Evolutionary conservation across 2,797 vertebrate species (phyloP).

Genomic region (Clamator glandarius): DNA sequence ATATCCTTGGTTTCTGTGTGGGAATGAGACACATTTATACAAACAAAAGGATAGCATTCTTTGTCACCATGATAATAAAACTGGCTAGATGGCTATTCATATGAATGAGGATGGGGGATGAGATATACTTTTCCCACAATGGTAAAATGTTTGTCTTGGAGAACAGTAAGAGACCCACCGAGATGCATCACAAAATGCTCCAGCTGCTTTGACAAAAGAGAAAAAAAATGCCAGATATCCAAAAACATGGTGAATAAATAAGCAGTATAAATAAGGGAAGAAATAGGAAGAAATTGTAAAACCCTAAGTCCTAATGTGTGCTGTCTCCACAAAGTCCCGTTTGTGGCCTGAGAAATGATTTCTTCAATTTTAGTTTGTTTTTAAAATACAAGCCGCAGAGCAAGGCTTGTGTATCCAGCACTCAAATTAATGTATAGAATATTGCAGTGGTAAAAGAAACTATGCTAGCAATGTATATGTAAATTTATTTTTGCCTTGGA

Average conservation of each 20-base stretch:
- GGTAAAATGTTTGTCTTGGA: conserved; percentile 2
- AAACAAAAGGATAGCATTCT: not conserved
- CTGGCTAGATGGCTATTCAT: not conserved
- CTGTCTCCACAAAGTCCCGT: conserved; percentile 43
- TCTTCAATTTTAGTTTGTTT: conserved; percentile 53
- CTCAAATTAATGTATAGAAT: conserved; percentile 35
- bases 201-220: not conserved
- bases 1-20: not conserved
- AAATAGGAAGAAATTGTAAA: conserved; percentile 19
- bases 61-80: not conserved
- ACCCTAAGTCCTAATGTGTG: not conserved
- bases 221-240: not conserved
- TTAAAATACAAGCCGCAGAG: conserved; percentile 48
- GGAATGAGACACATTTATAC: not conserved
- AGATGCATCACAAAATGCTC: not conserved
- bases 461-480: conserved; percentile 44
- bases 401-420: not conserved
- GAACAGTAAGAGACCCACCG: not conserved
- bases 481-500: conserved; percentile 65
- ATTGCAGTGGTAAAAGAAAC: conserved; percentile 45
- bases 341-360: conserved; percentile 62
- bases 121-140: not conserved
- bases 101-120: not conserved
- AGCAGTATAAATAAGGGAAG: not conserved
- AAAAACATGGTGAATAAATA: conserved; percentile 10